Conservation (phyloP, 2,113 vertebrate genomes). For the Copsychus sechellarum region DNA sequence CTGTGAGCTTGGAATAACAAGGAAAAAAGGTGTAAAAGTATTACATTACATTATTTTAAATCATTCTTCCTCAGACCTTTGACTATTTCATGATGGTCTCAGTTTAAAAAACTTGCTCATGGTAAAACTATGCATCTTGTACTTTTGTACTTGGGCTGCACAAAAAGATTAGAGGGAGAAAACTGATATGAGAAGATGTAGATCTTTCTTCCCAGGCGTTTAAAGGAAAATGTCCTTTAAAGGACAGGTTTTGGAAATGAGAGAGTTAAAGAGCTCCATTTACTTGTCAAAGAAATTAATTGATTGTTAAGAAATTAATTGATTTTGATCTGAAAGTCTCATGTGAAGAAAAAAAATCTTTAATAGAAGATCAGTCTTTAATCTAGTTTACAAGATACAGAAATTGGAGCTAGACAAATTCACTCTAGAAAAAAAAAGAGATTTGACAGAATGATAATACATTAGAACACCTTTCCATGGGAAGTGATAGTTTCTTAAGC, state of each 20-base stretch:
- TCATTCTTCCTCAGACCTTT: background rate
- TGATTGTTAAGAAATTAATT: conserved; percentile 18
- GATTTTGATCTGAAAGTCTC: conserved; percentile 21
- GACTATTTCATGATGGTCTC: background rate
- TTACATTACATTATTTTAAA: background rate
- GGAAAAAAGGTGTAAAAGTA: background rate
- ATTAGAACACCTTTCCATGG: background rate
- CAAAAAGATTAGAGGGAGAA: conserved; percentile 29
- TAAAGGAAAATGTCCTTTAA: background rate
- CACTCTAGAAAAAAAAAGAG: conserved; percentile 1
- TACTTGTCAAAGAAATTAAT: background rate
- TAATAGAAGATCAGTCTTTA: background rate
- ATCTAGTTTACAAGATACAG: conserved; percentile 15
- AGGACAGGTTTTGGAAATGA: background rate
- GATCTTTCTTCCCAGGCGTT: background rate
- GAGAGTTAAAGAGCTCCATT: background rate
- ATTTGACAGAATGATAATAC: background rate
- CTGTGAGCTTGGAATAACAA: background rate
- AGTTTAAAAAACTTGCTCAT: background rate
- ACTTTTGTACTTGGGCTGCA: background rate
- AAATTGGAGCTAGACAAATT: conserved; percentile 33
- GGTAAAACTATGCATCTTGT: background rate
- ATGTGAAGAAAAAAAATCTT: background rate
- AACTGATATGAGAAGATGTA: background rate
- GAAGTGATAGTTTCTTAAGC: background rate